phyloP scores from a whole-genome alignment of 2,797 vertebrate genomes.

The Phaenicophaeus curvirostris region DNA sequence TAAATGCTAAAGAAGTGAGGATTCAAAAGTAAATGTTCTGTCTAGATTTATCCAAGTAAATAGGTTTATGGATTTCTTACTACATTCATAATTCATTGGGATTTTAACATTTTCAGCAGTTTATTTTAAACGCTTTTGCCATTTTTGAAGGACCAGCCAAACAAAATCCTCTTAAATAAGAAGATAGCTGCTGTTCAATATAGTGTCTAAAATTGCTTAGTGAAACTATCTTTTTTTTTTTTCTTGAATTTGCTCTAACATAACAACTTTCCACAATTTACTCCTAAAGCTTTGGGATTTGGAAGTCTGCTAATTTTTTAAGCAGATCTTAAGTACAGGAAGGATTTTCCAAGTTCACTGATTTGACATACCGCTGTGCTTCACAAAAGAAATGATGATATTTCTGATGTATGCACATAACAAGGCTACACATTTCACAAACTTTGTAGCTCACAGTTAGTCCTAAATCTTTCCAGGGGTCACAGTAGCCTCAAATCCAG shows the following conservation, averaged over 20 bases:
- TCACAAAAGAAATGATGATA: neutral
- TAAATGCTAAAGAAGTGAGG: neutral
- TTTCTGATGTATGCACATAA: neutral
- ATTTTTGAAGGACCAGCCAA: conserved; percentile 35
- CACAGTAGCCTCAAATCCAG: neutral
- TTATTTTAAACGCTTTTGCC: conserved; percentile 22
- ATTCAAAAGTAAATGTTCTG: conserved; percentile 1
- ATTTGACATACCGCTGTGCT: neutral
- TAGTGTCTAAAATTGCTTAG: neutral
- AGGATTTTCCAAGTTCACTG: neutral
- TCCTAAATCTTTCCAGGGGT: neutral
- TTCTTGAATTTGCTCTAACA: neutral
- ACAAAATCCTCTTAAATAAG: conserved; percentile 46
- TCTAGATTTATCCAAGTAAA: conserved; percentile 34
- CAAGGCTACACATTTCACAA: neutral
- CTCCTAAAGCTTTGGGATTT: neutral
- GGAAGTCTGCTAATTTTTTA: neutral
- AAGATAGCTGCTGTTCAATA: neutral
- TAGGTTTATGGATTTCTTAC: conserved; percentile 19
- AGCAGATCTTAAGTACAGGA: neutral
- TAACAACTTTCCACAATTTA: neutral
- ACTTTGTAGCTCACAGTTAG: neutral
- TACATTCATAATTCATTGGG: conserved; percentile 33
- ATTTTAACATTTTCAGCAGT: conserved; percentile 21
- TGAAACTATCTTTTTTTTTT: neutral